Evolutionary conservation across 2,797 vertebrate species (phyloP).

Genomic region (Polyboroides typus): DNA sequence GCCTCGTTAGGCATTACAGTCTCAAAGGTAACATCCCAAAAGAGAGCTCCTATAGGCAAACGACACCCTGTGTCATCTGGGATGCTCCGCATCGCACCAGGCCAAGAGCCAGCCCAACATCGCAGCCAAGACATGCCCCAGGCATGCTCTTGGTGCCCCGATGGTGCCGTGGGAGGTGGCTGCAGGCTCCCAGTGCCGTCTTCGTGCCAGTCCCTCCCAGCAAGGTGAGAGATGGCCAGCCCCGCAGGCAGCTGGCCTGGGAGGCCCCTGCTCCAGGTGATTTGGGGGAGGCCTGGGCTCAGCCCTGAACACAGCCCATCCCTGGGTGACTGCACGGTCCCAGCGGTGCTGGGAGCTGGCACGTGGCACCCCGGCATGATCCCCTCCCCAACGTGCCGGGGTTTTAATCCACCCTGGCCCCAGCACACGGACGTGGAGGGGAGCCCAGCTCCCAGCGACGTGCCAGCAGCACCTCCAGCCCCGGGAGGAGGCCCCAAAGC

Average conservation of each 20-base stretch:
- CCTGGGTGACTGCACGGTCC: background rate
- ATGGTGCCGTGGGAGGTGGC: background rate
- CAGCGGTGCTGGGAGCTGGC: background rate
- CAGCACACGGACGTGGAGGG: background rate
- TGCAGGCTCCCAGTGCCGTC: background rate
- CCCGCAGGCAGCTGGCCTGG: background rate
- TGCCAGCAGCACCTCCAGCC: background rate
- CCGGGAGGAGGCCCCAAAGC: background rate
- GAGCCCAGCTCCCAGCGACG: background rate
- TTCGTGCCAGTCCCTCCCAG: background rate
- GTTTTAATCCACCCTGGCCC: background rate
- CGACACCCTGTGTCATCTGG: background rate
- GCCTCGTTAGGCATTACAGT: rapidly evolving
- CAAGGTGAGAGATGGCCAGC: background rate
- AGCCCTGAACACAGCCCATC: rapidly evolving
- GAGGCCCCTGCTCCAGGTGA: background rate
- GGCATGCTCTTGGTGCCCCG: background rate
- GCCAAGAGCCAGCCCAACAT: background rate
- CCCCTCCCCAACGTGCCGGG: background rate
- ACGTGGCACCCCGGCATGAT: background rate
- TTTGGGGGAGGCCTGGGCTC: no score
- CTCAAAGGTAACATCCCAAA: background rate
- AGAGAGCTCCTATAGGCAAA: background rate
- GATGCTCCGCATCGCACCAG: rapidly evolving
- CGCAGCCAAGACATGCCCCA: background rate